A percentile compares a stretch with the other conserved stretches of the same genome.
These are phyloP conservation scores for Phaedon cochleariae DNA, from an alignment of 2,888 invertebrate species.

Conservation along the genomic window DNA sequence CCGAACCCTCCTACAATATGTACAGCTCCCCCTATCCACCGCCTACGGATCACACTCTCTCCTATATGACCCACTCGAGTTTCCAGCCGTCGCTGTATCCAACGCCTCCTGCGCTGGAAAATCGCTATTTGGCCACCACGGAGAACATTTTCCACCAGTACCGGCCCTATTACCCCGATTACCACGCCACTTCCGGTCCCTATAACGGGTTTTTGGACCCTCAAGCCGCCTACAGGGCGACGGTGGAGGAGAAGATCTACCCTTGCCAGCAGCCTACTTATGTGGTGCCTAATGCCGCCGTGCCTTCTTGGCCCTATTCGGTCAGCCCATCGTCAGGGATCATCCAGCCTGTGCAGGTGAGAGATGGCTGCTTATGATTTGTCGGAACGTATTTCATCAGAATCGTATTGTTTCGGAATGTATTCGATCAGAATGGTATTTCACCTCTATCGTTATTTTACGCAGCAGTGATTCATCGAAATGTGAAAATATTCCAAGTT, in stretches of 20 bases:
- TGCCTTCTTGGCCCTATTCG: conserved; percentile 62
- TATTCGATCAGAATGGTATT: too few relatives aligned
- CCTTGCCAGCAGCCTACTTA: conserved; percentile 71
- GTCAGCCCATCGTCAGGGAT: conserved; percentile 64
- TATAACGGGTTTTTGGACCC: conserved; percentile 83
- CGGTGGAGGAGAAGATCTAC: conserved; percentile 69
- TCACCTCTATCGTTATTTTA: too few relatives aligned
- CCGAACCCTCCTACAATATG: conserved; percentile 67
- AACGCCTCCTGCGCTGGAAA: too few relatives aligned
- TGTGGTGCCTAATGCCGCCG: conserved; percentile 66
- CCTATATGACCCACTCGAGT: conserved; percentile 77
- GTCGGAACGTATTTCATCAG: too few relatives aligned
- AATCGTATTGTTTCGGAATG: too few relatives aligned
- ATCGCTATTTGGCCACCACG: conserved; percentile 76
- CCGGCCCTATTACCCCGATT: conserved; percentile 86
- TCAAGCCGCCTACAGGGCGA: conserved; percentile 54
- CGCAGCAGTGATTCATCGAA: too few relatives aligned
- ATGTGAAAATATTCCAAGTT: too few relatives aligned
- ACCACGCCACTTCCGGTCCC: too few relatives aligned
- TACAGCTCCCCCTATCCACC: conserved; percentile 83
- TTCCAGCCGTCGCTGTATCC: conserved; percentile 65
- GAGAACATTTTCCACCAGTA: conserved; percentile 92
- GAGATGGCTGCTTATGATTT: too few relatives aligned
- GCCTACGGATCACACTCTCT: conserved; percentile 69
- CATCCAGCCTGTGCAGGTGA: conserved; percentile 60